phyloP scores from a whole-genome alignment of 2,888 invertebrate species.

The Drosophila formosana region DNA sequence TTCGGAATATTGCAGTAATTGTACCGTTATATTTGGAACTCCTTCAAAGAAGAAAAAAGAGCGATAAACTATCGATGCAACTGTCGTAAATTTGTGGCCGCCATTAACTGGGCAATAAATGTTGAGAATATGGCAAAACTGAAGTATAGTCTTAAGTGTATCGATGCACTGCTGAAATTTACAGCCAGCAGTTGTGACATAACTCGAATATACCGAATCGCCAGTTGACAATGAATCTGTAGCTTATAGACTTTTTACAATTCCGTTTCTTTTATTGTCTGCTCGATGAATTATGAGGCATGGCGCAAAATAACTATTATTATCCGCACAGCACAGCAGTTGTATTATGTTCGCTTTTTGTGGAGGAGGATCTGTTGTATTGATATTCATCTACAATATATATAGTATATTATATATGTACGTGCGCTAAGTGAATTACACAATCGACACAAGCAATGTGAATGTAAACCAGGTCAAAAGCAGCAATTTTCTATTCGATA shows the following conservation, averaged over 20 bases:
- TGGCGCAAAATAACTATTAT: constrained; percentile 23
- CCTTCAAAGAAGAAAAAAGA: too few species aligned
- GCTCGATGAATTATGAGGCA: constrained; percentile 32
- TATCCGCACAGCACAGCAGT: constrained; percentile 11
- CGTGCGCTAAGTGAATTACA: constrained; percentile 24
- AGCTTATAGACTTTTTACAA: constrained; percentile 10
- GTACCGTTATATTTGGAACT: too few species aligned
- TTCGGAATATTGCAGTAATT: too few species aligned
- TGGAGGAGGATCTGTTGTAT: background rate
- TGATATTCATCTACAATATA: constrained; percentile 2
- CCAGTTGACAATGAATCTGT: constrained; percentile 6
- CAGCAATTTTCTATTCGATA: constrained; percentile 5
- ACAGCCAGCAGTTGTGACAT: background rate
- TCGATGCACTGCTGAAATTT: background rate
- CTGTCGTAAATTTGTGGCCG: too few species aligned
- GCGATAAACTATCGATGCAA: too few species aligned
- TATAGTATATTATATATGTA: too few species aligned
- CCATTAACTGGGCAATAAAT: too few species aligned
- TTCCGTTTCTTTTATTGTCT: constrained; percentile 23
- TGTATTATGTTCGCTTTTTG: constrained; percentile 1
- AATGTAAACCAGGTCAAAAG: constrained; percentile 62
- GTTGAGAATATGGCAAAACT: background rate
- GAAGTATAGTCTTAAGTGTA: background rate
- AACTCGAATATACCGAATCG: background rate
- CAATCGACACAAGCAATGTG: constrained; percentile 1